These are phyloP conservation scores for Nesospiza acunhae DNA, from an alignment of 2,113 vertebrate species.

Conservation along the genomic window DNA sequence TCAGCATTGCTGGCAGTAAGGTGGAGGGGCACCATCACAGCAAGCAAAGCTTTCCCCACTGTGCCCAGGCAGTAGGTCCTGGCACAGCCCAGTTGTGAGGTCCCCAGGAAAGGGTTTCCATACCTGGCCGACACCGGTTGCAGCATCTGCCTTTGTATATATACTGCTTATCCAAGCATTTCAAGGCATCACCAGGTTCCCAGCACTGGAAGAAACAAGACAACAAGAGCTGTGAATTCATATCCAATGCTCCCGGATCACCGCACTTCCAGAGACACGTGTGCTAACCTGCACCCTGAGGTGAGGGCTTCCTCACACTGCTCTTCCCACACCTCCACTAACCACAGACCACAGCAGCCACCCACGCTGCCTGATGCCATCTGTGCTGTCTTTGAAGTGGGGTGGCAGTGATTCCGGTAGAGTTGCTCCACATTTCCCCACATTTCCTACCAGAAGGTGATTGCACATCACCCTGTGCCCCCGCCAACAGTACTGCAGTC, in stretches of 20 bases:
- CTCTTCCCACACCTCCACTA: background rate
- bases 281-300: background rate
- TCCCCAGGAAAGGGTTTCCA: background rate
- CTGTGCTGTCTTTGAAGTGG: slow-evolving; percentile 25
- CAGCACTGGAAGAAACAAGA: slow-evolving; percentile 43
- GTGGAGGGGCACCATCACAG: accelerated
- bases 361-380: background rate
- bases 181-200: background rate
- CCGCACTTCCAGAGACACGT: accelerated
- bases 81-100: background rate
- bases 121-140: slow-evolving; percentile 61
- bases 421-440: background rate
- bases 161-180: slow-evolving; percentile 21
- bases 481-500: background rate
- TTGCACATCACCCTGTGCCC: background rate
- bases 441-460: background rate
- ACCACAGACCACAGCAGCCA: slow-evolving; percentile 28
- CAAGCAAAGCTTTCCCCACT: accelerated
- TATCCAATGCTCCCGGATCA: accelerated
- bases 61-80: background rate
- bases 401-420: background rate
- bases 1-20: background rate
- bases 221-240: background rate
- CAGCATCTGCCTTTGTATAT: slow-evolving; percentile 36
- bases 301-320: background rate